These are phyloP conservation scores for Drosophila saltans DNA, from an alignment of 1,140 invertebrate genomes.

Conservation along the genomic window DNA sequence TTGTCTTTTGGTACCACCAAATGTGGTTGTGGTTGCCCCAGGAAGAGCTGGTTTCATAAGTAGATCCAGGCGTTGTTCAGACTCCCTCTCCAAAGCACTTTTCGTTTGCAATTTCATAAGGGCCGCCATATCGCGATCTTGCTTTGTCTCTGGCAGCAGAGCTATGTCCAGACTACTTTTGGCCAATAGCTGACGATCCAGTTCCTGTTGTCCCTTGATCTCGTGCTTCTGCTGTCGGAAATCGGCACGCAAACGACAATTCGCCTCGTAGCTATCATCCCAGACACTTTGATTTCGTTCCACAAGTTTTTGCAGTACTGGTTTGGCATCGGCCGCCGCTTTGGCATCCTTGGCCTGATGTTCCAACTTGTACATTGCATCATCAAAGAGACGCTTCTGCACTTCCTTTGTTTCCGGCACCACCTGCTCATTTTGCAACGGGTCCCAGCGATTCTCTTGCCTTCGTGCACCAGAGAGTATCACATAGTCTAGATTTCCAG, in stretches of 20 bases:
- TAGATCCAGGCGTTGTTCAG: slow-evolving; percentile 84
- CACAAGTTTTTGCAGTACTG: slow-evolving; percentile 89
- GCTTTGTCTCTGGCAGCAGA: slow-evolving; percentile 90
- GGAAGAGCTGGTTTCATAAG: slow-evolving; percentile 85
- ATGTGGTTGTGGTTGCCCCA: slow-evolving; percentile 85
- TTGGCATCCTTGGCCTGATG: slow-evolving; percentile 93
- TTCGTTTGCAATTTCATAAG: slow-evolving; percentile 88
- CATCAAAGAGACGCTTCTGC: slow-evolving; percentile 93
- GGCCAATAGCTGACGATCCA: slow-evolving; percentile 89
- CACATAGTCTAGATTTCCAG: slow-evolving; percentile 98
- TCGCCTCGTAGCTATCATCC: slow-evolving; percentile 96
- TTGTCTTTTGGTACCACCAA: slow-evolving; percentile 85
- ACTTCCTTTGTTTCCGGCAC: slow-evolving; percentile 95
- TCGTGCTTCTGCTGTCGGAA: slow-evolving; percentile 93
- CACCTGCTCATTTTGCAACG: slow-evolving; percentile 97
- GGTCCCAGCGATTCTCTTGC: slow-evolving; percentile 99
- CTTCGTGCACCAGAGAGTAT: slow-evolving; percentile 96
- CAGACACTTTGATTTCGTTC: slow-evolving; percentile 90
- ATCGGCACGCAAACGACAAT: slow-evolving; percentile 90
- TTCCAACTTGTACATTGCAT: slow-evolving; percentile 98
- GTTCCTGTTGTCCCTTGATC: slow-evolving; percentile 87
- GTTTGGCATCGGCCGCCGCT: slow-evolving; percentile 88
- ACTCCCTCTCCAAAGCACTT: slow-evolving; percentile 83
- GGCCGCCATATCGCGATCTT: slow-evolving; percentile 91
- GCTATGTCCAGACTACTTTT: slow-evolving; percentile 91